Conservation (phyloP, 2,888 invertebrate genomes). For the Nemurella pictetii region DNA sequence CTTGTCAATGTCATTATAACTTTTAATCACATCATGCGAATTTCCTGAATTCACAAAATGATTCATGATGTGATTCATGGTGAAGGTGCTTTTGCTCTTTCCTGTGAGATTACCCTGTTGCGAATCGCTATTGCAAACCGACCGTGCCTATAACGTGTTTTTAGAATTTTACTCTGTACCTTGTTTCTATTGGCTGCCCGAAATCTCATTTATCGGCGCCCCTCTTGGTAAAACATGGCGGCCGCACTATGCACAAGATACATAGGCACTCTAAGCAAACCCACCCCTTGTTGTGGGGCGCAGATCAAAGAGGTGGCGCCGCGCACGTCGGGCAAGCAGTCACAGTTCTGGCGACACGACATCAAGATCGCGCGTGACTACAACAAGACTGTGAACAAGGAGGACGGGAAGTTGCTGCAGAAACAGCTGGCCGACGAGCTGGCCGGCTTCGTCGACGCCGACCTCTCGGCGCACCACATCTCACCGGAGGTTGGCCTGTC, state of each 20-base stretch:
- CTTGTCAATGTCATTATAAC: too few species aligned
- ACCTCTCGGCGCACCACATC: conserved; percentile 13
- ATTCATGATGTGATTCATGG: too few species aligned
- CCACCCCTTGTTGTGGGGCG: too few species aligned
- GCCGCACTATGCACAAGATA: conserved; percentile 35
- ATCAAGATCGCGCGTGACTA: conserved; percentile 63
- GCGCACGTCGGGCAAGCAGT: conserved; percentile 44
- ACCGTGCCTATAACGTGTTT: too few species aligned
- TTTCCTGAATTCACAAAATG: too few species aligned
- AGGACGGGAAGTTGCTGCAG: conserved; percentile 48
- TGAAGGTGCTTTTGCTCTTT: too few species aligned
- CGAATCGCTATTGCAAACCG: too few species aligned
- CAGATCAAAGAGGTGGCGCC: conserved; percentile 57
- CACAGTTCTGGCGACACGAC: conserved; percentile 66
- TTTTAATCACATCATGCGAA: too few species aligned
- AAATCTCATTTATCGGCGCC: not conserved
- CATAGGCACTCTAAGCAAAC: not conserved
- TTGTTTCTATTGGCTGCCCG: too few species aligned
- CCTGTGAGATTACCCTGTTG: too few species aligned
- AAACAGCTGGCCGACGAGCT: conserved; percentile 49
- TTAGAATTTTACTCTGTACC: too few species aligned
- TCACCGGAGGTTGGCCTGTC: conserved; percentile 9
- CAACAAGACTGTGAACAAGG: conserved; percentile 52
- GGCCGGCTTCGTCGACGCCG: conserved; percentile 45
- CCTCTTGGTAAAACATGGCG: not conserved